Evolutionary conservation across 1,140 invertebrate species (phyloP), one percentile per base, ranked within the genome.

Genomic region (Pogonomyrmex californicus): DNA sequence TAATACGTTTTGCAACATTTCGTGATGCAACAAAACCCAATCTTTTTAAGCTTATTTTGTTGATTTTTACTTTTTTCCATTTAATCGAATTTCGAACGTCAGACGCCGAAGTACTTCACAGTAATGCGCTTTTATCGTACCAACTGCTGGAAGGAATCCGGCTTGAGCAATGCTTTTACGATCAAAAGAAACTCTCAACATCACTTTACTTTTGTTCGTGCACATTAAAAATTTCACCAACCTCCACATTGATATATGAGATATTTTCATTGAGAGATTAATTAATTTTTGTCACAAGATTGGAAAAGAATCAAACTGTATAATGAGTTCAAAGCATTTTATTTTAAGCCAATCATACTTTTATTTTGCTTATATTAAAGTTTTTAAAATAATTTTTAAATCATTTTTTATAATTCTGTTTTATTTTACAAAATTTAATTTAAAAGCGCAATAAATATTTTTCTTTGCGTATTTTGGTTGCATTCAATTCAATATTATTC

Each of bases 51-150:
- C 33, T 49, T 1, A 51, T 83, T 60, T 60, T 30, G 41, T 30
- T 60, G 71, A 71, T 75, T 83, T 62, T 33, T 44, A 23, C 30
- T 49, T 71, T 33, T 47, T 36, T 60, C 4, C 12, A 41, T 56
- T 75, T 58, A 73, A 83, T 62, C 30, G 70, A 83, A 83, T 83
- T 30, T 83, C n/a, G 56, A 47, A 73, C 79, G 30, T 83, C 79
- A 73, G 41, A 60, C 56, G 41, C 54, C 54, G 30, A 60, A 73
- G 68, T 83, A 51, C 68, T 83, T 83, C 30, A 70, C 54, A 75
- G 54, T 83, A 75, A 83, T 83, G 79, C 68, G 79, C 68, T 73
- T 73, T 83, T 70, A 83, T 83, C 41, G 54, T 75, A 83, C 41
- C 38, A 47, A 44, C 41, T 81, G 36, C 9, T 62, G 54, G 30